Evolutionary conservation across 1,140 invertebrate genomes (phyloP), one percentile per base, ranked within the genome.

Genomic region (Trichomalopsis sarcophagae): DNA sequence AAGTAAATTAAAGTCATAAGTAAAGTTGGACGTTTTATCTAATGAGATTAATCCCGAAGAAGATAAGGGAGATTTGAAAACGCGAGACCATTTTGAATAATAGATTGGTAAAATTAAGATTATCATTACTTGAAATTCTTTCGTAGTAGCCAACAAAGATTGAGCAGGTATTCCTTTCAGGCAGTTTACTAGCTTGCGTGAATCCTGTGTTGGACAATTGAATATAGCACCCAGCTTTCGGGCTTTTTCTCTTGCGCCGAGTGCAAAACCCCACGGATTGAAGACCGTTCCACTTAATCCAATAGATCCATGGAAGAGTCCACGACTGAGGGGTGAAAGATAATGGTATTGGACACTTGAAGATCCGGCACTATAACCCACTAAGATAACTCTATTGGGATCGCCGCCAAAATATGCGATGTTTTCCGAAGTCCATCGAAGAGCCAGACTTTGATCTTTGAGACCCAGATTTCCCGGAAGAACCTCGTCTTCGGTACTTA

Each of bases 211-310:
- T 2, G 94, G 94, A 90, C 96, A 97, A 83, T 95, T 96, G 0
- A 97, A 91, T 2, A 94, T 90, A 2, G 91, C 88, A 0, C 95
- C 95, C 2, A 97, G 89, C 76, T 94, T 91, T 55, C 93, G 92
- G 0, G 96, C 95, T 88, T 96, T 96, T 86, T 95, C 91, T 2
- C 93, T 89, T 0, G 96, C 94, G 75, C 95, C 94, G 87, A 95
- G 91, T 0, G 95, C 93, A 40, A 95, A 91, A 0, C 95, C 95
- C 96, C 95, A 97, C 0, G 94, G 94, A 87, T 93, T 93, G 14
- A 96, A 89, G 5, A 95, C 95, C 7, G 95, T 95, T 0, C 97
- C 97, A 88, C 96, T 97, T 92, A 95, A 94, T 0, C 96, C 94
- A 55, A 97, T 95, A 0, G 95, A 96, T 66, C 95, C 93, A 86